These are phyloP conservation scores for Thaumetopoea pityocampa DNA, from an alignment of 1,140 invertebrate genomes.

Conservation along the genomic window DNA sequence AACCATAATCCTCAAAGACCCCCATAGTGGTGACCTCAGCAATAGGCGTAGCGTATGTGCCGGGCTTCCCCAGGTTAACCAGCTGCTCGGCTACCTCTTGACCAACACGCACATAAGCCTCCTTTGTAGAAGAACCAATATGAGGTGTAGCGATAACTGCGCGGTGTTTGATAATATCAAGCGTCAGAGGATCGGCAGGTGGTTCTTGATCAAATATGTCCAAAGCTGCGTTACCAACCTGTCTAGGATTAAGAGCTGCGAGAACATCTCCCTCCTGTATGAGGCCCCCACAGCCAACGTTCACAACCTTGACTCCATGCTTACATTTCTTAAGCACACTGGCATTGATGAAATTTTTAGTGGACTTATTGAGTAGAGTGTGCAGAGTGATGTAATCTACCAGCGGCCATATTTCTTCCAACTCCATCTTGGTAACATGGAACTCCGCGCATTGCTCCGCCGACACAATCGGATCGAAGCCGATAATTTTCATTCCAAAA, in stretches of 20 bases:
- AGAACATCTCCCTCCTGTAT: constrained; percentile 88
- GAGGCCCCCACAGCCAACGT: constrained; percentile 96
- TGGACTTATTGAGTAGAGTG: constrained; percentile 94
- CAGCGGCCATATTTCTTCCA: constrained; percentile 93
- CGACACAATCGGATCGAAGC: background rate
- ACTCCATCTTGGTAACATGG: constrained; percentile 84
- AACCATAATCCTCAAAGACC: too few species aligned
- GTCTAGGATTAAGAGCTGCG: constrained; percentile 58
- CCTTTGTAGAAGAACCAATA: constrained; percentile 92
- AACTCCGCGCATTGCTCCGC: constrained; percentile 71
- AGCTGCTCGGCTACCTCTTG: constrained; percentile 97
- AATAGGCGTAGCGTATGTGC: constrained; percentile 57
- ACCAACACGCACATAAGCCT: constrained; percentile 94
- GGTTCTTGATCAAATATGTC: constrained; percentile 96
- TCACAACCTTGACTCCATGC: constrained; percentile 92
- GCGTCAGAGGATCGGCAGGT: constrained; percentile 82
- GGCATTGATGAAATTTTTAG: constrained; percentile 92
- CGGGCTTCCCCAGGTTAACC: constrained; percentile 80
- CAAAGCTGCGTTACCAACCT: constrained; percentile 92
- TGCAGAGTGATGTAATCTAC: constrained; percentile 98
- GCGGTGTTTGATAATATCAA: constrained; percentile 85
- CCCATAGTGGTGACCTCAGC: constrained; percentile 74
- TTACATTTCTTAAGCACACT: constrained; percentile 88
- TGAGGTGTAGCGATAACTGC: constrained; percentile 96
- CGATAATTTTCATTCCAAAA: constrained; percentile 93